phyloP scores from a whole-genome alignment of 2,797 vertebrate genomes.

The Micromesistius poutassou region DNA sequence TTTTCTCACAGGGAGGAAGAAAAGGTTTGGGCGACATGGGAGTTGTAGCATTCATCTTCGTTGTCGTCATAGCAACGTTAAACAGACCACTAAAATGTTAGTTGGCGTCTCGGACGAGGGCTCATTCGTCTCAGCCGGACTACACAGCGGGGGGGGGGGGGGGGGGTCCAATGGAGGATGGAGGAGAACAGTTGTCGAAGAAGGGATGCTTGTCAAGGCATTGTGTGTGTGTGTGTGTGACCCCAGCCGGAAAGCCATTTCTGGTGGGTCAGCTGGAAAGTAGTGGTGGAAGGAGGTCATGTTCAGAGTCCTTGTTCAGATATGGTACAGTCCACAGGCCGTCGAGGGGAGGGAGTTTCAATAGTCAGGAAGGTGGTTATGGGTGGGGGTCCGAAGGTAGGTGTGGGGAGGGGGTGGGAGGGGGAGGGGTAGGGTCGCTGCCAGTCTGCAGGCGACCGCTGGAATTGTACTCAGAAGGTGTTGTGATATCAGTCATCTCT shows the following conservation, averaged over 20 bases:
- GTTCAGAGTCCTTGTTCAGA: slow-evolving; percentile 61
- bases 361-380: background rate
- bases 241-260: background rate
- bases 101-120: slow-evolving; percentile 2
- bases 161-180: background rate
- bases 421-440: slow-evolving; percentile 43
- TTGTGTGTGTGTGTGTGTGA: background rate
- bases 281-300: slow-evolving; percentile 19
- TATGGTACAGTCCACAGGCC: slow-evolving; percentile 76
- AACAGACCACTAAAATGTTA: slow-evolving; percentile 22
- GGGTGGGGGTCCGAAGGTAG: slow-evolving; percentile 2
- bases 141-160: background rate
- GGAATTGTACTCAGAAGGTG: slow-evolving; percentile 82
- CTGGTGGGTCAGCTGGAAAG: background rate
- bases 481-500: slow-evolving; percentile 89
- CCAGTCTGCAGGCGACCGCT: slow-evolving; percentile 66
- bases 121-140: background rate
- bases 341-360: slow-evolving; percentile 18
- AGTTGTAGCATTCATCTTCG: slow-evolving; percentile 18
- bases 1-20: background rate
- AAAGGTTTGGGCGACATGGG: slow-evolving; percentile 3
- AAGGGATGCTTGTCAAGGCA: background rate
- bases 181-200: background rate
- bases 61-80: background rate
- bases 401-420: background rate